Evolutionary conservation across 2,888 invertebrate genomes (phyloP), one percentile per base, ranked within the genome.

Genomic region (Dryadula phaetusa): DNA sequence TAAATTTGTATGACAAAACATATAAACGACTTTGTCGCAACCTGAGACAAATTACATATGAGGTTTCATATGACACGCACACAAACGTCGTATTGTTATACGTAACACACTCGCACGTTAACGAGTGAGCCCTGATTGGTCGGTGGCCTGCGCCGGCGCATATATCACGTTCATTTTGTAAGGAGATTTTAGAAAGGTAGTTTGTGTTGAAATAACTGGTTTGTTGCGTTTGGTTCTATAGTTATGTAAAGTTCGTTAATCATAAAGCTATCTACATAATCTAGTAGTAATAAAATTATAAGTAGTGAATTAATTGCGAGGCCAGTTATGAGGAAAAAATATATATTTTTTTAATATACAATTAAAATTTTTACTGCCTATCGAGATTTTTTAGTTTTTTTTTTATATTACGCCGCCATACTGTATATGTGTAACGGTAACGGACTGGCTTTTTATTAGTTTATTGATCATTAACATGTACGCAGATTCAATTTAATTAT

Each of bases 161-260:
- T 82, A 82, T 79, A 81, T 79, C 80, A 82, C 79, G 66, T 64
- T 75, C 69, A 72, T 86, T 86, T 88, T 85, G 85, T 86, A 90
- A 90, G 90, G 84, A 90, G 90, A 90, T 91, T 90, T 90, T 92
- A 92, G 92, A 92, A 92, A 92, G 92, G 91, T 85, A 80, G 84
- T 77, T 78, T 78, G 80, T 82, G 81, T 84, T 82, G 88, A 84
- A 88, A 88, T 62, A 72, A 75, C 75, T 64, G 73, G 84, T 82
- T 78, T 34, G 80, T 83, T 79, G 79, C 79, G 77, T 81, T 76
- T 62, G 67, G 73, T 74, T 73, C 69, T 70, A 72, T 58, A 56
- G 76, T 79, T 79, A 79, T 79, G 76, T 78, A 79, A 78, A 75
- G 66, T 74, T 74, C 70, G 72, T 68, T 74, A 72, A 71, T 70